phyloP scores from a whole-genome alignment of 1,140 invertebrate genomes.

The Hestina assimilis region DNA sequence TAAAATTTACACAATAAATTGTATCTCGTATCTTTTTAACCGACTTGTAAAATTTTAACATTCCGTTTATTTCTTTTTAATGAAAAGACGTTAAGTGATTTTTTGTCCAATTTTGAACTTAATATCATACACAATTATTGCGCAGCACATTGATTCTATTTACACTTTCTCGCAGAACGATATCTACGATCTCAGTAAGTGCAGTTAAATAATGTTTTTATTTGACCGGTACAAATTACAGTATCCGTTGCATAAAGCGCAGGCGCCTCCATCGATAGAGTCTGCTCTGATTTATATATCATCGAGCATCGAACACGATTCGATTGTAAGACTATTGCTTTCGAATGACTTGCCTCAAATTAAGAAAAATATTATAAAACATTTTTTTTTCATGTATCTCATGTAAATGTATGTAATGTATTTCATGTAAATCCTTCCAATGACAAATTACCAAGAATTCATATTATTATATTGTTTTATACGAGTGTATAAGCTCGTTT shows the following conservation, averaged over 20 bases:
- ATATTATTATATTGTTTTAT: too few species aligned
- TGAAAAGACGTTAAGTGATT: too few species aligned
- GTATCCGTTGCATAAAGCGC: conserved; percentile 59
- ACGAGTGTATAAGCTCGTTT: too few species aligned
- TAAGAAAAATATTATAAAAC: too few species aligned
- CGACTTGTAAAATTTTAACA: too few species aligned
- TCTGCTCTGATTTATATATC: conserved; percentile 62
- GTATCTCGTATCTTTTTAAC: conserved; percentile 20
- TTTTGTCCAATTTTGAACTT: too few species aligned
- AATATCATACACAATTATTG: too few species aligned
- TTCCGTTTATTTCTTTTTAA: too few species aligned
- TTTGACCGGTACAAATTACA: conserved; percentile 54
- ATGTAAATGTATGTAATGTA: too few species aligned
- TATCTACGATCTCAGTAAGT: conserved; percentile 63
- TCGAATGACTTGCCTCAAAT: conserved; percentile 16
- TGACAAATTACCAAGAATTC: too few species aligned
- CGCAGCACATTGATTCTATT: conserved; percentile 41
- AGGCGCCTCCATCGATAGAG: conserved; percentile 45
- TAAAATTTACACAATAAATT: conserved; percentile 23
- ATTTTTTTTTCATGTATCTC: too few species aligned
- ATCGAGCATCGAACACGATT: conserved; percentile 1
- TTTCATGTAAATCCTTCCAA: too few species aligned
- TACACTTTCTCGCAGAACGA: conserved; percentile 46
- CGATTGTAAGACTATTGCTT: conserved; percentile 4
- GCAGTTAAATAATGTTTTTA: conserved; percentile 63